Evolutionary conservation across 2,113 vertebrate genomes (phyloP).

Genomic region (Pseudopodoces humilis): DNA sequence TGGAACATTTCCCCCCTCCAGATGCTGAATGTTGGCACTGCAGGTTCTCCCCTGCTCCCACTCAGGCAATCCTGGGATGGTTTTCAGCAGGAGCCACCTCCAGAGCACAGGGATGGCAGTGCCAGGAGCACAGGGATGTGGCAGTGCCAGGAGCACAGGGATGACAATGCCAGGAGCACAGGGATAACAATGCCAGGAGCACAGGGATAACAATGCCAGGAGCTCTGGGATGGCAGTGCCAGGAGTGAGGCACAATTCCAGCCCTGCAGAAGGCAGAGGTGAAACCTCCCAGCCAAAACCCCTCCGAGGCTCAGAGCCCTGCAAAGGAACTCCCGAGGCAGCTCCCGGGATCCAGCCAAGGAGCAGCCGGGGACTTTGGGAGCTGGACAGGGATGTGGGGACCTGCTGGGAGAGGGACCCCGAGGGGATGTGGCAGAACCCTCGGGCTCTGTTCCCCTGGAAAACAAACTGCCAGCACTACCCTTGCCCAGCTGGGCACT

Average conservation of each 20-base stretch:
- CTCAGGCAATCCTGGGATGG: fast-evolving
- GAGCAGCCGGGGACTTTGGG: neutral
- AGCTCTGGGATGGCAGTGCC: neutral
- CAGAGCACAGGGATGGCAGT: neutral
- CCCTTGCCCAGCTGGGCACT: neutral
- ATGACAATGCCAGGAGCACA: neutral
- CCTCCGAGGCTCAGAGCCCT: neutral
- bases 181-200: neutral
- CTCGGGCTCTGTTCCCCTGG: neutral
- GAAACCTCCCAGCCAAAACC: neutral
- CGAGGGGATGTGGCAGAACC: neutral
- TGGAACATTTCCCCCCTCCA: neutral
- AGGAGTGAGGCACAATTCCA: neutral
- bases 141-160: fast-evolving
- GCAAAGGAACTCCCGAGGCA: neutral
- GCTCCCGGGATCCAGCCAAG: neutral
- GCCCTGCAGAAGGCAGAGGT: neutral
- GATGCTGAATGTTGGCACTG: fast-evolving
- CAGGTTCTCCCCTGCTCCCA: neutral
- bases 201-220: neutral
- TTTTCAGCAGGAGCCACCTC: neutral
- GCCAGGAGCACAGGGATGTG: too few relatives aligned
- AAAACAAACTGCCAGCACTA: neutral
- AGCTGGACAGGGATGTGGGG: neutral
- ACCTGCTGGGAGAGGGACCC: neutral